Evolutionary conservation across 2,888 invertebrate species (phyloP).

Genomic region (Opisthograptis luteolata): DNA sequence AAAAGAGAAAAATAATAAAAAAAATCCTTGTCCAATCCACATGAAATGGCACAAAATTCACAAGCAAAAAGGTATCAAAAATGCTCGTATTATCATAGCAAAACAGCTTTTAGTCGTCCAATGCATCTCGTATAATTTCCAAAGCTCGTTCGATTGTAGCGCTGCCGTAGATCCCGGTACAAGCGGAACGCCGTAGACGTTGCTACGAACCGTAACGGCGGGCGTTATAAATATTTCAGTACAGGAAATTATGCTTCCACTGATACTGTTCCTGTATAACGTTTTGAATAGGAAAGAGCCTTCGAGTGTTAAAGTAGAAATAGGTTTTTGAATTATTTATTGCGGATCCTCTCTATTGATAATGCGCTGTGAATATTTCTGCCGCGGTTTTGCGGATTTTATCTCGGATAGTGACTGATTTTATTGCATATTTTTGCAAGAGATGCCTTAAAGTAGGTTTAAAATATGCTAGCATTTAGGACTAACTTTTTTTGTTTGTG

Average conservation of each 20-base stretch:
- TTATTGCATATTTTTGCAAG: neutral
- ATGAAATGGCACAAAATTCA: constrained; percentile 5
- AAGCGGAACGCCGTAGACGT: constrained; percentile 49
- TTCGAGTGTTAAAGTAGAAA: constrained; percentile 57
- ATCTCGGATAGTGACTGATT: neutral
- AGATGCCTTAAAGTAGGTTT: too few relatives aligned
- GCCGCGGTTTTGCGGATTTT: constrained; percentile 7
- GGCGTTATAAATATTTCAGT: constrained; percentile 78
- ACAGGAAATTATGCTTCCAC: constrained; percentile 80
- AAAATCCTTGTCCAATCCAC: too few relatives aligned
- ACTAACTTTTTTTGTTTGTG: too few relatives aligned
- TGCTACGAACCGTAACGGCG: constrained; percentile 45
- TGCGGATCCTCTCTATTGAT: constrained; percentile 48
- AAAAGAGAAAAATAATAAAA: too few relatives aligned
- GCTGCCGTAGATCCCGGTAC: constrained; percentile 63
- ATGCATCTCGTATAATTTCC: constrained; percentile 24
- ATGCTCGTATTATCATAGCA: constrained; percentile 18
- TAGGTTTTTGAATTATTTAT: constrained; percentile 57
- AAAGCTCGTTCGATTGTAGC: constrained; percentile 44
- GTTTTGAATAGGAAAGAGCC: constrained; percentile 68
- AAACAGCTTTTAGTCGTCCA: constrained; percentile 19
- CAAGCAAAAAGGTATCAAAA: constrained; percentile 10
- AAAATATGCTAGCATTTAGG: too few relatives aligned
- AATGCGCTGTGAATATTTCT: constrained; percentile 23
- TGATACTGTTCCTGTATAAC: constrained; percentile 64